Base-by-base conservation (phyloP, 2,797 vertebrate genomes). In the Chelonia mydas region DNA sequence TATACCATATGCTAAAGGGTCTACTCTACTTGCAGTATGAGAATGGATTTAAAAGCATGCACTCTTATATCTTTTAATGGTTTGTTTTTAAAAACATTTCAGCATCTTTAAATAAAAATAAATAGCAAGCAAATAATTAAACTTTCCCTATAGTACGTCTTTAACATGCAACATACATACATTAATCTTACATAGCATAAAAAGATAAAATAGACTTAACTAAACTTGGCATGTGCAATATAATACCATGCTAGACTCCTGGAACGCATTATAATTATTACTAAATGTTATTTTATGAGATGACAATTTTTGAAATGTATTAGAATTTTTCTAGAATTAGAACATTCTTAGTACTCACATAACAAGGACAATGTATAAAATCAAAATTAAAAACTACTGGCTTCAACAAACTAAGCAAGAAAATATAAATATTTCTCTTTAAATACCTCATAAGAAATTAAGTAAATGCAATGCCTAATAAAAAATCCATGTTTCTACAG, bases 371-470 rank as follows among this genome's bases (percentile, higher is more conserved):
- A 94, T 74, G n/a, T 2, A 2, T 86, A 51, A 93, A 79, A 90
- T 80, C 55, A 96, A 91, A 77, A 7, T n/a, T 88, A 91, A 93
- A 90, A 33, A 28, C 6, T 95, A 90, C 83, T 79, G 81, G 81
- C 41, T 72, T 81, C 57, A 90, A 80, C 15, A 53, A 49, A 83
- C 23, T 89, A 87, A 81, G 3, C 28, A 37, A 53, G 3, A 16
- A 10, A 93, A 83, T 51, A 72, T 80, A 28, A 84, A n/a, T 59
- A 4, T 82, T 72, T 84, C 55, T 83, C 57, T 25, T 84, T 33
- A 17, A 1, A 2, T 9, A 19, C 10, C 25, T 28, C 5, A 7
- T 78, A 25, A 53, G 68, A 21, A 83, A 41, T 50, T 17, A 47
- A 12, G 50, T 27, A 83, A 81, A 85, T 28, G 59, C 0, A 31